phyloP scores from a whole-genome alignment of 2,797 vertebrate genomes.

The Pantherophis alleghaniensis region DNA sequence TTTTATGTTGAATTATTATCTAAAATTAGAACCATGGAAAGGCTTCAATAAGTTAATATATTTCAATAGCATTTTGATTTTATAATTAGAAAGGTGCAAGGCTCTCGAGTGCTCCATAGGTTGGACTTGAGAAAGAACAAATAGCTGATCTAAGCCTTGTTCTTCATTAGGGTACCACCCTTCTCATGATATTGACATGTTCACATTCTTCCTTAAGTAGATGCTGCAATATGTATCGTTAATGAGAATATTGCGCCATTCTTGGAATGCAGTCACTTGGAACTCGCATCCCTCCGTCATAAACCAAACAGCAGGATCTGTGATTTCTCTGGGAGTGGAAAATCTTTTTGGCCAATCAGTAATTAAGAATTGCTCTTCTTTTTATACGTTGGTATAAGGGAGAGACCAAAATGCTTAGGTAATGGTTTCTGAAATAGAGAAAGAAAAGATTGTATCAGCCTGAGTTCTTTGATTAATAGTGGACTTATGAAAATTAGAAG shows the following conservation, averaged over 20 bases:
- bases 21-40: not conserved
- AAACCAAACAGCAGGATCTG: not conserved
- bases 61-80: not conserved
- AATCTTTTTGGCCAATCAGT: not conserved
- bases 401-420: not conserved
- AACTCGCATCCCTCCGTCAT: not conserved
- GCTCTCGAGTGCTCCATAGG: not conserved
- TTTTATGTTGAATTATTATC: not conserved
- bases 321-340: not conserved
- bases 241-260: not conserved
- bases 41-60: not conserved
- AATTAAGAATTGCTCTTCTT: not conserved
- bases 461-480: not conserved
- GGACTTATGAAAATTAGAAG: not conserved
- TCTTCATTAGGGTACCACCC: not conserved
- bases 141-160: not conserved
- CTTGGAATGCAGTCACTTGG: not conserved
- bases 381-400: not conserved
- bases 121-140: not conserved
- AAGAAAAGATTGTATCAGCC: not conserved
- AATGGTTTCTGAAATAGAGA: not conserved
- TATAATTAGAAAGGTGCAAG: not conserved
- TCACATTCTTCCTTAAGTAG: constrained; percentile 9
- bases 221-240: not conserved
- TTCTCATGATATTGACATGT: not conserved